Evolutionary conservation across 2,888 invertebrate species (phyloP).

Genomic region (Hydrotaea diabolus): DNA sequence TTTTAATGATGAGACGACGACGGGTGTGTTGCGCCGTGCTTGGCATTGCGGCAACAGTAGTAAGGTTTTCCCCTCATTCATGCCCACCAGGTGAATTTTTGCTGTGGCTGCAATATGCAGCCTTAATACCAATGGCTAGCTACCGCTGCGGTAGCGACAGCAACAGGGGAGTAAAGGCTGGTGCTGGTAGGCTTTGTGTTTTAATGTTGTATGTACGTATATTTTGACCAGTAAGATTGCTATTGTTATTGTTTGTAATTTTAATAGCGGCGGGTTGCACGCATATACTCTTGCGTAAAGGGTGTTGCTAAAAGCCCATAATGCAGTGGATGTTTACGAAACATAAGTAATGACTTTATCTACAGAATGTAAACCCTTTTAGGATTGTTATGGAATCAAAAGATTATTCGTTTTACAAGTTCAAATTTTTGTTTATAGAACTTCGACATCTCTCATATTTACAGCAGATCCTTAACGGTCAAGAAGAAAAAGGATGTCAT

Average conservation of each 20-base stretch:
- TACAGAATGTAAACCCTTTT: no score
- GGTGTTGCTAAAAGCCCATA: not conserved
- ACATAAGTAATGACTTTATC: no score
- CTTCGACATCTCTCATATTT: no score
- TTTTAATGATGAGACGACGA: not conserved
- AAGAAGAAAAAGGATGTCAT: no score
- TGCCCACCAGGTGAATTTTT: conserved; percentile 46
- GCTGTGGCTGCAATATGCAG: not conserved
- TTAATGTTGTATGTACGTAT: conserved; percentile 15
- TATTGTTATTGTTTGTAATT: conserved; percentile 44
- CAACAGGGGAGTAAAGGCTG: conserved; percentile 28
- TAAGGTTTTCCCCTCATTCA: conserved; percentile 7
- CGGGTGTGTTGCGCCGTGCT: not conserved
- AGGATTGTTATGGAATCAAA: no score
- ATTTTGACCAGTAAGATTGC: conserved; percentile 45
- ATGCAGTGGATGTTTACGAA: no score
- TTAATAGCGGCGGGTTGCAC: conserved; percentile 43
- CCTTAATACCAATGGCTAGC: not conserved
- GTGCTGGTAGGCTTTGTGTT: conserved; percentile 37
- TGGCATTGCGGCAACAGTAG: no score
- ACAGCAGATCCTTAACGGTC: no score
- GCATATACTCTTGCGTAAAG: not conserved
- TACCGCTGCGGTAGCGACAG: not conserved
- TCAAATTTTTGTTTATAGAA: no score
- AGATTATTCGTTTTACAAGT: no score